Base-by-base conservation (phyloP, 2,888 invertebrate genomes). In the Prenolepis imparis region DNA sequence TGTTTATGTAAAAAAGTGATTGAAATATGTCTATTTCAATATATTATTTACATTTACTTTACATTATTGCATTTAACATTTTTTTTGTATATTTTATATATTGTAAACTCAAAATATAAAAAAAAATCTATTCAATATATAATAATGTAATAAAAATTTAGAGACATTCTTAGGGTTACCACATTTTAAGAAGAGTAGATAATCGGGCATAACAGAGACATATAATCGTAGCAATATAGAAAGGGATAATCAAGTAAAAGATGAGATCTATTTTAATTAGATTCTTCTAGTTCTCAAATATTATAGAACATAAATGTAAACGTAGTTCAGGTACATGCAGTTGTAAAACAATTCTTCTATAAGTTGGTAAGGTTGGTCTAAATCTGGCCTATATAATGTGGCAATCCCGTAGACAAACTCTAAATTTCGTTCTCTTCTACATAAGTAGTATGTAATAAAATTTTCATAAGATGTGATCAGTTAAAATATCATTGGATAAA, bases 101-200 rank as follows among this genome's bases (percentile, higher is more conserved):
- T 57, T 41, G 28, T 15, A 67, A 55, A 66, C 28, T 67, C 15
- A 28, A 77, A 77, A 32, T 67, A 77, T 55, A 67, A 3, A 15
- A 15, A 21, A n/a, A 15, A n/a, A 11, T 28, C 3, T 28, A 41
- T 36, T 67, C 28, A n/a, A 41, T 9, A 15, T 5, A 5, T 0
- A 32, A 75, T 52, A 52, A 74, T 5, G 28, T 55, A 66, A 66
- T 28, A 28, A 28, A 52, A 52, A 77, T 57, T 66, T 57, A 61
- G 24, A 78, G 44, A 48, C 28, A 66, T 39, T 55, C n/a, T 66
- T 67, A 77, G 55, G 67, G 67, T 67, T 77, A 67, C 67, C 77
- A 77, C 55, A 77, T 24, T 63, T 32, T 39, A 11, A 21, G 36
- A 18, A 55, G 24, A 59, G 6, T 39, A 72, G 32, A 66, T 28